Base-by-base conservation (phyloP, 2,113 vertebrate species). In the Cyphomyrus discorhynchus region DNA sequence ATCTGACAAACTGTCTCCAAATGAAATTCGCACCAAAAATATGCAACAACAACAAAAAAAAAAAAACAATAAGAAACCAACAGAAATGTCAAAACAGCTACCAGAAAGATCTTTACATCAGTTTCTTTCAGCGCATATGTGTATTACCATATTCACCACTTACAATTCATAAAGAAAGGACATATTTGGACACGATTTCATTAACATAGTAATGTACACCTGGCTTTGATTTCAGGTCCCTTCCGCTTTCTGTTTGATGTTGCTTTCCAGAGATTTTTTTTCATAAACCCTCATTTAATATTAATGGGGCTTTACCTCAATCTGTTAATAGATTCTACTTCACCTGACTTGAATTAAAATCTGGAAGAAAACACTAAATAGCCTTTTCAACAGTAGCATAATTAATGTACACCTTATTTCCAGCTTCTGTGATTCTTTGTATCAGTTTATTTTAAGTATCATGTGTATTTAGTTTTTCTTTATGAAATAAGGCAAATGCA, bases 231-330 rank as follows among this genome's bases (percentile, higher is more conserved):
- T 89, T 86, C 89, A 80, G 83, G 58, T 62, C 80, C 56, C 74
- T 77, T 90, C 56, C 53, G 21, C 45, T 89, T 47, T 90, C 70
- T 90, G 90, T 93, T 92, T 93, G 92, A 93, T 91, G 92, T 92
- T 91, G 90, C 89, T 90, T 93, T 92, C 88, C 87, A 93, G 88
- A 89, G 46, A 89, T 80, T 89, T 70, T 74, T 87, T 90, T 90
- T 50, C 62, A 89, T 91, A 90, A 90, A 91, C 82, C 89, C 88
- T 92, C 90, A 93, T 92, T 88, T 90, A 91, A 90, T 92, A 92
- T 92, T 90, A 92, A 91, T 93, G 88, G 49, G 9, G 5, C 58
- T 90, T 92, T 88, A 87, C 89, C 62, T 90, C 90, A 89, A 90
- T 89, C 90, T 91, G 80, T 91, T 91, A 91, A 90, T 89, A 90